Conservation (phyloP, 1,140 invertebrate species). For the Ceratina japonica region DNA sequence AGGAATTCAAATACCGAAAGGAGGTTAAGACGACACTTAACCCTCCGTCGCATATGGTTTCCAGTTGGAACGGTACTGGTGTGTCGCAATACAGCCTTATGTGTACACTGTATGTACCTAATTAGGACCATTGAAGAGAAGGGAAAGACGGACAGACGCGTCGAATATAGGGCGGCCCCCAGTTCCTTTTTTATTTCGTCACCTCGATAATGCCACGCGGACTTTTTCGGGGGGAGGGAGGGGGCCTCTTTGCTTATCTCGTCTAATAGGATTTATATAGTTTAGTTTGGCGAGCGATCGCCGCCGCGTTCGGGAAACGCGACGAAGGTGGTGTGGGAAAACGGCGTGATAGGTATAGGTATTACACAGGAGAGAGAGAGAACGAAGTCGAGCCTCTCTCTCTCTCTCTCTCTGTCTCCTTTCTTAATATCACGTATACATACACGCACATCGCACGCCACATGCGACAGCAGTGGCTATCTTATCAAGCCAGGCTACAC, state of each 20-base stretch:
- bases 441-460: background rate
- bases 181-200: conserved; percentile 38
- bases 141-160: conserved; percentile 31
- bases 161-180: conserved; percentile 40
- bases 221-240: background rate
- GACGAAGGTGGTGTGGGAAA: conserved; percentile 17
- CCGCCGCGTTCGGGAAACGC: background rate
- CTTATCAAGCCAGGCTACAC: conserved; percentile 61
- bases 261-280: background rate
- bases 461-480: conserved; percentile 47
- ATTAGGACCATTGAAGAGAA: conserved; percentile 54
- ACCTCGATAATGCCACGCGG: conserved; percentile 3
- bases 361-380: background rate
- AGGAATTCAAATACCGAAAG: conserved; percentile 45
- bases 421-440: conserved; percentile 43
- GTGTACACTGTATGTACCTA: conserved; percentile 51
- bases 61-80: conserved; percentile 52
- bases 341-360: conserved; percentile 6
- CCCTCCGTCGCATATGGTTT: conserved; percentile 51
- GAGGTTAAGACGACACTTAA: conserved; percentile 58
- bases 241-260: background rate
- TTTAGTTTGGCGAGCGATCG: background rate
- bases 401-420: conserved; percentile 48
- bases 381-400: conserved; percentile 33
- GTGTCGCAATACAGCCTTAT: conserved; percentile 48